Evolutionary conservation across 2,113 vertebrate species (phyloP).

Genomic region (Phylloscopus trochilus): DNA sequence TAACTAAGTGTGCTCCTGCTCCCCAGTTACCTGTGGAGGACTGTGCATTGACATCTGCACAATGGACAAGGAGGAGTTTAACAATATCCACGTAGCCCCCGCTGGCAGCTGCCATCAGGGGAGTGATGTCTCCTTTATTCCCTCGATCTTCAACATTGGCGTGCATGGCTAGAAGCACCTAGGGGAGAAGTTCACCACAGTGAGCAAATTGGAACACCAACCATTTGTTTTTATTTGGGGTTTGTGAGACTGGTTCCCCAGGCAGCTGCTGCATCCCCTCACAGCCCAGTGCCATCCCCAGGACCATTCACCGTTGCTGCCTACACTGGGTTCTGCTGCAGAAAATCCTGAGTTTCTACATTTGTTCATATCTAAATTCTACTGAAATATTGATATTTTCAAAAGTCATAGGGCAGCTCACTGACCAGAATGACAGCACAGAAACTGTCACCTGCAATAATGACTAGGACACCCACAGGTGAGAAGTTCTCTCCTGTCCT

Average conservation of each 20-base stretch:
- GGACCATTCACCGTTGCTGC: neutral
- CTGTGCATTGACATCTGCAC: constrained; percentile 96
- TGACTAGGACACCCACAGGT: neutral
- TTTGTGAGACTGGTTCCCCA: neutral
- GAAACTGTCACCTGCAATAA: neutral
- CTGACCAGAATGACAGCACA: neutral
- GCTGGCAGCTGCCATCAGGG: constrained; percentile 98
- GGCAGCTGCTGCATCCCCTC: neutral
- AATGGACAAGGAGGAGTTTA: constrained; percentile 94
- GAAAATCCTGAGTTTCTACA: neutral
- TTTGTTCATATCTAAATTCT: neutral
- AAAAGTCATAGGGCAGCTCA: neutral
- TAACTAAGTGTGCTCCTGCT: neutral
- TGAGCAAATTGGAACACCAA: neutral
- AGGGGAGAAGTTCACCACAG: neutral
- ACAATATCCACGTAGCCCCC: constrained; percentile 98
- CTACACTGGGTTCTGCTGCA: neutral
- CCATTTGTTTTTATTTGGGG: neutral
- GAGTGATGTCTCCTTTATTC: constrained; percentile 97
- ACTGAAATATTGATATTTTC: neutral
- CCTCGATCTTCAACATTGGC: constrained; percentile 97
- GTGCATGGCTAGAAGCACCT: constrained; percentile 98
- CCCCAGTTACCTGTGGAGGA: constrained; percentile 89
- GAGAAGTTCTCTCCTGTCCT: neutral
- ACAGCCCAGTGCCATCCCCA: neutral